Conservation (phyloP, 2,797 vertebrate genomes). For the Phataginus tetradactyla region DNA sequence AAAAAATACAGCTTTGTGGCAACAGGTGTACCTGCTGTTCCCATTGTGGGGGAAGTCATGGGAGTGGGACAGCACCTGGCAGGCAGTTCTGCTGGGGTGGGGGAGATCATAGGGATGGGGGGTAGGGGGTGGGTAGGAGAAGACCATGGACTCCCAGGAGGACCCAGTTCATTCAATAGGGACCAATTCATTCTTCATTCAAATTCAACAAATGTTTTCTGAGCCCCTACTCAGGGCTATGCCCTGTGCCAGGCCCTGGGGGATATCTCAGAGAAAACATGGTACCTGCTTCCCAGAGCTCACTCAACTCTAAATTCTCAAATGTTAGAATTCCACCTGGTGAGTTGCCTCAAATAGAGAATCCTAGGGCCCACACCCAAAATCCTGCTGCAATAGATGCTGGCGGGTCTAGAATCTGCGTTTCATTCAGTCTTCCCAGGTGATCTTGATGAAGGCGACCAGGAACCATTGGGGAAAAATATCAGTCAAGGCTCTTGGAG, state of each 20-base stretch:
- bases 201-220: neutral
- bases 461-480: too few species aligned
- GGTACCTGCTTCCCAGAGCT: neutral
- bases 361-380: neutral
- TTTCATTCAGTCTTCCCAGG: neutral
- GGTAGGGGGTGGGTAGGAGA: neutral
- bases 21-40: neutral
- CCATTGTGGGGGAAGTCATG: neutral
- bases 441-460: neutral
- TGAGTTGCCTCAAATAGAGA: neutral
- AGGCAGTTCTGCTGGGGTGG: fast-evolving
- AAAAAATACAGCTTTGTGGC: neutral
- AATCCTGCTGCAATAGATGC: neutral
- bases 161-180: too few species aligned
- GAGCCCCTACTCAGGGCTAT: neutral
- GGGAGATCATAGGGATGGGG: neutral
- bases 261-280: neutral
- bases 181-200: neutral
- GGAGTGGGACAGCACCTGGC: neutral
- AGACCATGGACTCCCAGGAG: neutral
- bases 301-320: neutral
- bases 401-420: neutral
- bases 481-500: neutral
- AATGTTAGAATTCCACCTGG: neutral
- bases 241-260: neutral